Conservation (phyloP, 2,797 vertebrate species). For the Malurus splendens region DNA sequence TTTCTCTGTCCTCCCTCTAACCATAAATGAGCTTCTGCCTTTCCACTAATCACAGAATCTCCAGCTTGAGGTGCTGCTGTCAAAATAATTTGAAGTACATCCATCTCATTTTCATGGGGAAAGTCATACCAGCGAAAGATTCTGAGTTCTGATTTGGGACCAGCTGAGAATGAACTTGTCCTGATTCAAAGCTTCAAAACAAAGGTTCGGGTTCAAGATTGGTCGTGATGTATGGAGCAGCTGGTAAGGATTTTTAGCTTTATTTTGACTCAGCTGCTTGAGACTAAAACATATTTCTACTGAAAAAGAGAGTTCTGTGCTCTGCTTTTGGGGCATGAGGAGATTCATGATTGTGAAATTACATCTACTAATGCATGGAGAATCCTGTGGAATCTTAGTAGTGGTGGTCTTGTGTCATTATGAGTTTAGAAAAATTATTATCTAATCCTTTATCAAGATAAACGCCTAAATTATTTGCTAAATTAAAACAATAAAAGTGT, state of each 20-base stretch:
- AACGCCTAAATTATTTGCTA: neutral
- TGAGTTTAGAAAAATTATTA: neutral
- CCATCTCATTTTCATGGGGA: neutral
- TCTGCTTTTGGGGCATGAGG: neutral
- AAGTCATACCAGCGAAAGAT: neutral
- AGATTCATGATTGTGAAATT: neutral
- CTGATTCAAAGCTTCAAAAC: neutral
- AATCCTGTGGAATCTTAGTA: neutral
- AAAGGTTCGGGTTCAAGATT: neutral
- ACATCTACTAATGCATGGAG: neutral
- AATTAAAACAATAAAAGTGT: neutral
- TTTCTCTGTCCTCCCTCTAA: neutral
- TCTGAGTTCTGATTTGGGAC: neutral
- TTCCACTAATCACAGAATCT: neutral
- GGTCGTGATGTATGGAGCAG: neutral
- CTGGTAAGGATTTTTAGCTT: neutral
- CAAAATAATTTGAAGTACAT: neutral
- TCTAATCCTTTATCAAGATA: neutral
- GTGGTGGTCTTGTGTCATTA: neutral
- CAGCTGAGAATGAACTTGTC: neutral
- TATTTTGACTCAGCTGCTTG: neutral
- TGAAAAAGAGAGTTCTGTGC: neutral
- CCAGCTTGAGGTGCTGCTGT: neutral
- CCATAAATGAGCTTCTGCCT: neutral
- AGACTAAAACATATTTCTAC: neutral